A percentile compares a stretch with the other conserved stretches of the same genome.
phyloP scores from a whole-genome alignment of 2,888 invertebrate genomes.

The Ochropleura leucogaster region DNA sequence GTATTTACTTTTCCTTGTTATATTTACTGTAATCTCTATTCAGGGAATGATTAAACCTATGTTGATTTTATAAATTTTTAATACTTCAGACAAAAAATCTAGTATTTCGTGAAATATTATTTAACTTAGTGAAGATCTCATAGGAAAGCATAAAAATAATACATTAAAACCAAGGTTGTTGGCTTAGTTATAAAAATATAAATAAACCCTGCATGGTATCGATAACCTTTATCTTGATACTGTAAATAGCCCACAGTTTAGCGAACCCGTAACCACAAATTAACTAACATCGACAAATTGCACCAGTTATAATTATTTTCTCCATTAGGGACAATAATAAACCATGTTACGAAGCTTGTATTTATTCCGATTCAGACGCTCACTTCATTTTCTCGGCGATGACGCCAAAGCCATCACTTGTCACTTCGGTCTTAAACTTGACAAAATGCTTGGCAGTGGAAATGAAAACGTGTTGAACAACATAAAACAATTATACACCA shows the following conservation, averaged over 20 bases:
- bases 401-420: slow-evolving; percentile 57
- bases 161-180: not conserved
- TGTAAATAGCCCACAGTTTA: slow-evolving; percentile 10
- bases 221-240: slow-evolving; percentile 4
- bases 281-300: slow-evolving; percentile 19
- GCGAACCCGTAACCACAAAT: slow-evolving; percentile 22
- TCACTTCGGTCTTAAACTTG: slow-evolving; percentile 58
- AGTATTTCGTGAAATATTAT: slow-evolving; percentile 1
- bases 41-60: slow-evolving; percentile 44
- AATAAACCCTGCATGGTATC: not conserved
- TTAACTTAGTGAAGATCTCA: not conserved
- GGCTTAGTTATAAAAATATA: not conserved
- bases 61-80: slow-evolving; percentile 54
- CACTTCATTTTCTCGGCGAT: slow-evolving; percentile 30
- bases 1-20: slow-evolving; percentile 45
- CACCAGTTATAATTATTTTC: slow-evolving; percentile 25
- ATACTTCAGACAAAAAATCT: slow-evolving; percentile 33
- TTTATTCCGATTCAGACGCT: slow-evolving; percentile 18
- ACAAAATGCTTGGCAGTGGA: slow-evolving; percentile 60
- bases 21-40: slow-evolving; percentile 58
- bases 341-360: slow-evolving; percentile 11
- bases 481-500: slow-evolving; percentile 51
- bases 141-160: not conserved
- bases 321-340: slow-evolving; percentile 13
- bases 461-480: slow-evolving; percentile 57